Evolutionary conservation across 37 sponge, comb jelly and placozoan species (phyloP), one percentile per base, ranked within the genome.

Genomic region (Halichondria panicea): DNA sequence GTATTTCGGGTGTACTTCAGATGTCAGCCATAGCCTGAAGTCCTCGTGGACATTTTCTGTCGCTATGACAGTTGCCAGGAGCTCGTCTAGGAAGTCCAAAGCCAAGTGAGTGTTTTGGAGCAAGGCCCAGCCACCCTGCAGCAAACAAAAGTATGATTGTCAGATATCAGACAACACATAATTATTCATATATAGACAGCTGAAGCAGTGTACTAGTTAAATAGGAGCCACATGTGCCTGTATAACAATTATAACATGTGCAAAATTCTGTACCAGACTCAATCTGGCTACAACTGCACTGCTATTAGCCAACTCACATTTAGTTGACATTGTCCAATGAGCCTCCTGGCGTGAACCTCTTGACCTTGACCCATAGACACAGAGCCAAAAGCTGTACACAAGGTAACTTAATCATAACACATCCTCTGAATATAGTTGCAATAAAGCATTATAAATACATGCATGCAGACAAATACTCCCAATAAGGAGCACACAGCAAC

Each of bases 291-390:
- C 13, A 27, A 3, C 9, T 22, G 15, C 71, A 87, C 88, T n/a
- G n/a, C n/a, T n/a, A n/a, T n/a, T n/a, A n/a, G n/a, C n/a, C n/a
- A n/a, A n/a, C n/a, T n/a, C n/a, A n/a, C n/a, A 44, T 81, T 77
- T 38, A 22, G 42, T 37, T 91, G 92, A 63, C 86, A 81, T 77
- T 99, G 96, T 24, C 81, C 73, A 18, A 99, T 74, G 9, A 96
- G 79, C 64, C 94, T 82, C 41, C 99, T 72, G 21, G 99, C 97
- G 71, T 96, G 99, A 2, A 99, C 89, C 83, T 99, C 99, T 57
- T 99, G 99, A 12, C 99, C 99, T 70, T 99, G 99, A 2, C 99
- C 99, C 99, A 99, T 99, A 9, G 97, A 96, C 39, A 99, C 89
- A 42, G 87, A 81, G 18, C 92, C 77, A 62, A 84, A 98, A 0